A percentile compares a stretch with the other conserved stretches of the same genome.
These are phyloP conservation scores for Mycteria americana DNA, from an alignment of 2,797 vertebrate species.

Conservation along the genomic window DNA sequence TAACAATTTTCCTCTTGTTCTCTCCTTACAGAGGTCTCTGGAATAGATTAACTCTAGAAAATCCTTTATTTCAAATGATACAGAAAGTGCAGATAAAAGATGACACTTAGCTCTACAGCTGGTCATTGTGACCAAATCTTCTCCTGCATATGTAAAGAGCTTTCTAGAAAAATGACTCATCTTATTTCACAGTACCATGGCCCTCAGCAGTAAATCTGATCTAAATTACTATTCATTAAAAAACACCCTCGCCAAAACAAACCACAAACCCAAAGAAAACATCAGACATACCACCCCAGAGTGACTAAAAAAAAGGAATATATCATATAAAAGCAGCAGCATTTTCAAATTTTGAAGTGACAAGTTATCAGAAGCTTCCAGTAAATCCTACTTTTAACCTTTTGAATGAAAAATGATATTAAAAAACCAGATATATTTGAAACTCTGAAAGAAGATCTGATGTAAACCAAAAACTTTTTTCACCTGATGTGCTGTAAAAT, in stretches of 20 bases:
- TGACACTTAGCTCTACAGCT: neutral
- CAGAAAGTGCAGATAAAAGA: neutral
- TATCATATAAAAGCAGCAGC: neutral
- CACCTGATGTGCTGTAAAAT: neutral
- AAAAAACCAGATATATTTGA: neutral
- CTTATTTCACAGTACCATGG: neutral
- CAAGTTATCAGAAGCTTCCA: neutral
- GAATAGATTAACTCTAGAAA: neutral
- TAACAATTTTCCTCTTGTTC: neutral
- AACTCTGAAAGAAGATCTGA: neutral
- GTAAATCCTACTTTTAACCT: neutral
- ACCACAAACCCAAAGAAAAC: neutral
- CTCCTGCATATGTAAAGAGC: neutral
- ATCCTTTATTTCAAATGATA: neutral
- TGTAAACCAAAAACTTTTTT: neutral
- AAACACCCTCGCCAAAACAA: neutral
- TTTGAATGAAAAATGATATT: neutral
- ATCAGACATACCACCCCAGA: neutral
- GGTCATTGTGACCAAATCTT: neutral
- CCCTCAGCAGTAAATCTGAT: neutral
- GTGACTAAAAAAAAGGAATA: neutral
- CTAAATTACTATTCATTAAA: neutral
- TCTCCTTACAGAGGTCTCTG: neutral
- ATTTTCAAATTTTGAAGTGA: neutral
- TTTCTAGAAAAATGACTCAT: neutral